Evolutionary conservation across 2,113 vertebrate genomes (phyloP), one percentile per base, ranked within the genome.

Genomic region (Fregetta grallaria): DNA sequence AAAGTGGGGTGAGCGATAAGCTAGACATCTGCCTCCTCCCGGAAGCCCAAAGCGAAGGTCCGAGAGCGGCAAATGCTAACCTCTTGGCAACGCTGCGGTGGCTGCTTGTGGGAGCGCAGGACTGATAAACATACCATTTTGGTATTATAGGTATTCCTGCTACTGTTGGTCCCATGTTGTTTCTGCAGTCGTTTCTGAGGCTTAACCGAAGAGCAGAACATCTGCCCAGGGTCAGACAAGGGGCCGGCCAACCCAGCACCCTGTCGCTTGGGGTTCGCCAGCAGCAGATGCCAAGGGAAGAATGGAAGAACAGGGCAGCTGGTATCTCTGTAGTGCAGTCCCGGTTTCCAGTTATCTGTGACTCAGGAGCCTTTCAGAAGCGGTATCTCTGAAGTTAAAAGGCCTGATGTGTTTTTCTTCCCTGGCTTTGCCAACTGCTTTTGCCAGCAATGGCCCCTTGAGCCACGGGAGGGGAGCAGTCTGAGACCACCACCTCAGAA

Each of bases 101-200:
- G 67, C 58, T 68, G 82, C 38, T 34, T 25, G 15, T 11, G 40
- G 19, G 36, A 73, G 22, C 5, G 3, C 11, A 12, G 58, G 58
- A 9, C 36, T 34, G 91, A 97, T 93, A 94, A 96, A 73, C 30
- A 15, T 23, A 4, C 19, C 16, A 1, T 6, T 27, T 36, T 32
- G 32, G 26, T 11, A 1, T 38, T 71, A 6, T 53, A 80, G 49
- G 44, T 74, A 40, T 88, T 91, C 70, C 58, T 73, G 66, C 49
- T 75, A 19, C 77, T 81, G 65, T 30, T 55, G 50, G 59, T 80
- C 30, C 56, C 32, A 1, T 56, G 73, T 52, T 84, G 56, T 82
- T 95, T 74, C 70, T 92, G 44, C 26, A 82, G 70, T 72, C 4
- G 45, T 88, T 91, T 61, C 84, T 95, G 94, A 91, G 94, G 80